Evolutionary conservation across 2,888 invertebrate species (phyloP).

Genomic region (Drosophila parthenogenetica): DNA sequence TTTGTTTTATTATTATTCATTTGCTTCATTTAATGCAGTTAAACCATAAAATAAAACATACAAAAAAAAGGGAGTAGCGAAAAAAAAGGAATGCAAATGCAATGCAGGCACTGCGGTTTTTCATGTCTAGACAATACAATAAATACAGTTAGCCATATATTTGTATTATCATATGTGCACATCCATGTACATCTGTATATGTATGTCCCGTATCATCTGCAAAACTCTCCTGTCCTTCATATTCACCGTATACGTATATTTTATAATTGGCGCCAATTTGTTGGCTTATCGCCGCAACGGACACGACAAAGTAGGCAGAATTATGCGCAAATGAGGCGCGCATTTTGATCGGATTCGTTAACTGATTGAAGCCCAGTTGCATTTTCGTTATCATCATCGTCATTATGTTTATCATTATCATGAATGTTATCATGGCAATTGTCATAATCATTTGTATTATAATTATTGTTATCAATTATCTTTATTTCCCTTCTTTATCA

Average conservation of each 20-base stretch:
- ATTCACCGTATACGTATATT: constrained; percentile 52
- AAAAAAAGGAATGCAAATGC: constrained; percentile 51
- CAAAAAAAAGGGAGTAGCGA: neutral
- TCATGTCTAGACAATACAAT: constrained; percentile 78
- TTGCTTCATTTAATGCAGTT: constrained; percentile 74
- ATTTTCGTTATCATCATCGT: neutral
- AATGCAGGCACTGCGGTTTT: constrained; percentile 78
- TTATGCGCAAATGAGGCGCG: constrained; percentile 45
- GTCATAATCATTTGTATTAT: neutral
- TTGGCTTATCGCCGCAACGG: constrained; percentile 50
- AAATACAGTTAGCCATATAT: constrained; percentile 80
- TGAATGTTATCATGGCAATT: neutral
- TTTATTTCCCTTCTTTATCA: neutral
- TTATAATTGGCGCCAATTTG: constrained; percentile 70
- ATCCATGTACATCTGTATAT: constrained; percentile 20
- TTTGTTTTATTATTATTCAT: constrained; percentile 32
- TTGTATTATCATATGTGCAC: constrained; percentile 68
- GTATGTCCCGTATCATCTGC: constrained; percentile 3
- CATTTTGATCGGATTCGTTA: constrained; percentile 26
- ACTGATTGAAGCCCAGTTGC: constrained; percentile 22
- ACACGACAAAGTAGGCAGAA: constrained; percentile 40
- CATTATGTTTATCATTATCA: neutral
- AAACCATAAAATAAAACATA: constrained; percentile 54
- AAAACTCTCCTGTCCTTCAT: constrained; percentile 1
- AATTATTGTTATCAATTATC: neutral